Base-by-base conservation (phyloP, 2,113 vertebrate genomes). In the Coregonus clupeaformis region DNA sequence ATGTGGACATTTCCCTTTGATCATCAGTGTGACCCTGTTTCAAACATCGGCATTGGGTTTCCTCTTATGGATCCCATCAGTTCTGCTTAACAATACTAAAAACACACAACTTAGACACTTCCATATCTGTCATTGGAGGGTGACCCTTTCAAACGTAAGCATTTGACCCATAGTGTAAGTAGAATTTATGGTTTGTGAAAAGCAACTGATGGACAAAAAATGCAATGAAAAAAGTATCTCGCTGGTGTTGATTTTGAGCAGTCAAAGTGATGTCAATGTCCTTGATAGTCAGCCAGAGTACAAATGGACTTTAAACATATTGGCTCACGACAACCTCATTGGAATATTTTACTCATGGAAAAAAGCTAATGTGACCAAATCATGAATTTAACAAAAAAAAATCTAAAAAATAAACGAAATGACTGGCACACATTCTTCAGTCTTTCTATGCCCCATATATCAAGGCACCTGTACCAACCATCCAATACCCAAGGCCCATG, bases 41-140 rank as follows among this genome's bases (percentile, higher is more conserved):
- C 49, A 57, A 20, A 71, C 69, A 71, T 71, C 49, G 59, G 69
- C 18, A 30, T 20, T 29, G 11, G 6, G 52, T 71, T 59, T 71
- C 69, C 69, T 5, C 18, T n/a, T 32, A 59, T 59, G 25, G 52
- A 59, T 30, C 59, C 27, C 29, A 47, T 36, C 25, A 13, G 68
- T 20, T 55, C n/a, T 55, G 47, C 22, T 16, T 27, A 27, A 52
- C 60, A 27, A 22, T 11, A 25, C 60, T 25, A n/a, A 6, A 1
- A 1, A 5, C 18, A 13, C 24, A 13, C 60, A 63, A 22, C 24
- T 63, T 7, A 7, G 32, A 36, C 32, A 36, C 32, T 36, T 2
- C 9, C n/a, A 63, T 13, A 25, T 25, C 32, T 25, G 22, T 25
- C 3, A 63, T 36, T 7, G 32, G 6, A 36, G 32, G 32, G 32